Percentiles rank a stretch among this genome's conserved stretches.
phyloP scores from a whole-genome alignment of 2,888 invertebrate species.

The Hermaeophaga mercurialis region DNA sequence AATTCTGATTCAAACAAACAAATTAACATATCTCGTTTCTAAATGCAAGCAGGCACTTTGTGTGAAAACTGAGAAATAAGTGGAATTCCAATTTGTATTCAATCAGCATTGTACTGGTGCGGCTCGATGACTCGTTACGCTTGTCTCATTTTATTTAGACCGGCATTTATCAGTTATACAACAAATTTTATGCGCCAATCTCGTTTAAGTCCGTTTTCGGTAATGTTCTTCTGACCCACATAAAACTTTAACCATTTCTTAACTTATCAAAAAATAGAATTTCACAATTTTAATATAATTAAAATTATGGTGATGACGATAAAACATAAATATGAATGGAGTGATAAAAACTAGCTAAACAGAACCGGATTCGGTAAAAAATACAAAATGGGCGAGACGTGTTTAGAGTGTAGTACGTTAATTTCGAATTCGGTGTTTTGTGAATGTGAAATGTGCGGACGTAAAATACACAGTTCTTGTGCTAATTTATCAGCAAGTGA shows the following conservation, averaged over 20 bases:
- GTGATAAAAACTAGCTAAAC: background rate
- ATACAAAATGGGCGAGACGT: background rate
- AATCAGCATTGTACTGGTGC: background rate
- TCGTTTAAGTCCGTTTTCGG: background rate
- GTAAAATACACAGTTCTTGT: constrained; percentile 10
- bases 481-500: background rate
- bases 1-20: no score
- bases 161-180: constrained; percentile 1
- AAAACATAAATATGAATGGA: background rate
- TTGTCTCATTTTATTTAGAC: background rate
- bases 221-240: background rate
- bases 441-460: constrained; percentile 2
- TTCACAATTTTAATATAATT: background rate
- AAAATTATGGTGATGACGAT: background rate
- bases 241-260: background rate
- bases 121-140: background rate
- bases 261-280: background rate
- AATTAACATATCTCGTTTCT: constrained; percentile 3
- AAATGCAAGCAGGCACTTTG: background rate
- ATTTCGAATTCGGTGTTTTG: constrained; percentile 4
- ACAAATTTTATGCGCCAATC: background rate
- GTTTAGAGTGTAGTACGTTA: background rate
- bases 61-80: background rate
- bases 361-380: background rate
- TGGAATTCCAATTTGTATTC: constrained; percentile 6